phyloP scores from a whole-genome alignment of 2,797 vertebrate genomes.

The Platalea minor region DNA sequence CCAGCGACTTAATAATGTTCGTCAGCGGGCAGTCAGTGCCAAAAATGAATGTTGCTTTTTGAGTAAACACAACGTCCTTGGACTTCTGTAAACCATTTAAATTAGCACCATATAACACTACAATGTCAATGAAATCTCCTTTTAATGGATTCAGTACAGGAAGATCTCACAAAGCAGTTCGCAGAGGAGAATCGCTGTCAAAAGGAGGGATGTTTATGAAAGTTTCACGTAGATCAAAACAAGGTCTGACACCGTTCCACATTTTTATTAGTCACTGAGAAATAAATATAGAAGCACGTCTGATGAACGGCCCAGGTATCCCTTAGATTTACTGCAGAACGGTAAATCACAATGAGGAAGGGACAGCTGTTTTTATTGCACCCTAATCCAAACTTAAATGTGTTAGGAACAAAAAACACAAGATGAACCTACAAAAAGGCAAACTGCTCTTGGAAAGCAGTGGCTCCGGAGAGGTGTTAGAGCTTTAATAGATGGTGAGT shows the following conservation, averaged over 20 bases:
- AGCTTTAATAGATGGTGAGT: background rate
- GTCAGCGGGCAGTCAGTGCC: background rate
- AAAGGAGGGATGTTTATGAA: background rate
- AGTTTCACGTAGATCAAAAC: background rate
- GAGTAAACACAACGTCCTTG: background rate
- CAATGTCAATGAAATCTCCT: background rate
- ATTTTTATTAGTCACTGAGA: background rate
- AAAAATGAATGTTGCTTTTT: background rate
- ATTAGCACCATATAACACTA: background rate
- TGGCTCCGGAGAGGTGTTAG: background rate
- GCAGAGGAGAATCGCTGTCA: background rate
- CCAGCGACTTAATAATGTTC: background rate
- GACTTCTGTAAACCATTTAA: background rate
- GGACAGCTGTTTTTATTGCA: background rate
- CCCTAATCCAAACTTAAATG: background rate
- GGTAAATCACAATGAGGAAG: background rate
- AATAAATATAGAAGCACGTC: background rate
- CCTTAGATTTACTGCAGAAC: background rate
- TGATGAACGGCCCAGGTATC: background rate
- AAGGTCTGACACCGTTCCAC: background rate
- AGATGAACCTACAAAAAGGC: background rate
- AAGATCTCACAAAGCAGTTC: background rate
- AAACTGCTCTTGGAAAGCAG: background rate
- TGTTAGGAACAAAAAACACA: background rate
- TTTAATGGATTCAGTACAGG: background rate